Conservation (phyloP, 2,888 invertebrate genomes). For the Tetrapedia diversipes region DNA sequence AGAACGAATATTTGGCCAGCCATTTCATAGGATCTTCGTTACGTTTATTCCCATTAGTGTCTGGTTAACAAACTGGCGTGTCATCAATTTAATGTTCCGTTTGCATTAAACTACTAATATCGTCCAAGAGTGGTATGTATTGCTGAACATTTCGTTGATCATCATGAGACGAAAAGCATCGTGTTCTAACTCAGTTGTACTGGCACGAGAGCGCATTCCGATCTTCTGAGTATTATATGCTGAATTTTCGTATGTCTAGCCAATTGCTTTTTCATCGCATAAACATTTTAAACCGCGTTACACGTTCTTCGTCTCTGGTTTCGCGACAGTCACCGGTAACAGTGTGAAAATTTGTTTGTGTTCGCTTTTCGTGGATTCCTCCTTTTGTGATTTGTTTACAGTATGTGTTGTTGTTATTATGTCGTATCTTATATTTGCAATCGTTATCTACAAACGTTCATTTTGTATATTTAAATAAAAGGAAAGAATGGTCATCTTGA, state of each 20-base stretch:
- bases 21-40: constrained; percentile 60
- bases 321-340: constrained; percentile 4
- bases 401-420: constrained; percentile 36
- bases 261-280: constrained; percentile 32
- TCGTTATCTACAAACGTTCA: not conserved
- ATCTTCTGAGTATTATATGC: constrained; percentile 65
- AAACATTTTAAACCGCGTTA: constrained; percentile 38
- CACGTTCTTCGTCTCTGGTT: constrained; percentile 3
- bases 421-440: not conserved
- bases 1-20: constrained; percentile 63
- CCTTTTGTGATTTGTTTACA: constrained; percentile 45
- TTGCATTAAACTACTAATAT: constrained; percentile 20
- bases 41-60: constrained; percentile 50
- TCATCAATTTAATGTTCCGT: constrained; percentile 32
- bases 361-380: constrained; percentile 3
- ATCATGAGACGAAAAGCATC: constrained; percentile 29
- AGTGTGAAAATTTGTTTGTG: constrained; percentile 9
- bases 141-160: constrained; percentile 6
- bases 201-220: constrained; percentile 69
- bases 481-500: not conserved
- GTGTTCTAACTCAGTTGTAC: constrained; percentile 52
- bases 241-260: constrained; percentile 49
- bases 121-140: not conserved
- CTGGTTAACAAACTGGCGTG: constrained; percentile 31
- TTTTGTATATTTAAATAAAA: constrained; percentile 12